Base-by-base conservation (phyloP, 2,888 invertebrate genomes). In the Sclerodermus sp. region DNA sequence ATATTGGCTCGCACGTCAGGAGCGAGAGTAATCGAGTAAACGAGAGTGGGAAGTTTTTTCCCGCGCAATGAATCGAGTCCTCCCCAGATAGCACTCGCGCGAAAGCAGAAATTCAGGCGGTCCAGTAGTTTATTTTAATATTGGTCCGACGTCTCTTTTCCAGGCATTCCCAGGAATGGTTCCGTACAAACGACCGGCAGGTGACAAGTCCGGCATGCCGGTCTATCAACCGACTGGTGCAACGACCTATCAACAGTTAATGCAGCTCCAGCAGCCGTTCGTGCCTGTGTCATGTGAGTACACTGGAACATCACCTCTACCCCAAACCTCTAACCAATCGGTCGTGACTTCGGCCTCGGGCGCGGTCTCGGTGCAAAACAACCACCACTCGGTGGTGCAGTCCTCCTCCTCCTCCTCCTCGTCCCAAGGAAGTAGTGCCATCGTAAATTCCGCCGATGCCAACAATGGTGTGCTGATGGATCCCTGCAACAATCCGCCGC, bases 251-350 rank as follows among this genome's bases (percentile, higher is more conserved):
- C 94, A 95, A 83, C 95, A 95, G 83, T 87, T 95, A 82, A 90
- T 95, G 88, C 93, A 93, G 85, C 87, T 92, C 77, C 87, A 90
- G 83, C 93, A 93, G 87, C 94, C 93, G 82, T 94, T 93, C 86
- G 93, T 94, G 88, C 93, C 94, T 88, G 93, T 94, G 85, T 93
- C 95, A 91, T 95, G 94, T 95, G 94, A 96, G 94, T 93, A 91
- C 89, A 85, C 87, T 84, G 85, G 84, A 83, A 85, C 87, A 82
- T 85, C 86, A 80, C 83, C 85, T 72, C 72, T 78, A 70, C 76
- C 76, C 72, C 78, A 78, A 76, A 79, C 79, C 76, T 79, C 79
- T 79, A 79, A 76, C 70, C 76, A 74, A 67, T 73, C 77, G 70
- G 67, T 75, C 69, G 71, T 70, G 62, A 59, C 66, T 67, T 67